Conservation (phyloP, 2,888 invertebrate genomes). For the Nephrocerus scutellatus region DNA sequence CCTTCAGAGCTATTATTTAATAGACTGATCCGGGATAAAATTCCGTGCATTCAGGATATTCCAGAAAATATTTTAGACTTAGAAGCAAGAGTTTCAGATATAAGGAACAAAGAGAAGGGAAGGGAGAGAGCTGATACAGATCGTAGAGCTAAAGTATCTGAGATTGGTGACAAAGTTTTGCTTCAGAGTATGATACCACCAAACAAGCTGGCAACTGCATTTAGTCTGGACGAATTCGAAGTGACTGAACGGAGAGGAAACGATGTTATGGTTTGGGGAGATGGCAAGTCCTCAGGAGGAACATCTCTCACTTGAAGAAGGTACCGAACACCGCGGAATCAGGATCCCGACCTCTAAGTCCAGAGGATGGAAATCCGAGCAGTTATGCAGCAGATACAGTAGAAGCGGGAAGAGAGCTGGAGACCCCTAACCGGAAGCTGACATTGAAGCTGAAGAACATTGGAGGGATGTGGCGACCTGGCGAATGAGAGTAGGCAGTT, state of each 20-base stretch:
- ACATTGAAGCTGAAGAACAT: too few relatives aligned
- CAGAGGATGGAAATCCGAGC: too few relatives aligned
- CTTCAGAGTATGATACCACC: conserved; percentile 8
- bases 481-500: too few relatives aligned
- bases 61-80: conserved; percentile 12
- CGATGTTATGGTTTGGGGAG: conserved; percentile 11
- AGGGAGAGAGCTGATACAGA: conserved; percentile 10
- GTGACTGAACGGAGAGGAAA: conserved; percentile 14
- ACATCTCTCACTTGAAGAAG: conserved; percentile 3
- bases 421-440: too few relatives aligned
- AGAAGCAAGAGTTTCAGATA: conserved; percentile 15
- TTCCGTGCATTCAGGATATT: conserved; percentile 14
- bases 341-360: neutral
- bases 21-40: conserved; percentile 16
- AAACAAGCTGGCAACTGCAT: conserved; percentile 11
- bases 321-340: too few relatives aligned
- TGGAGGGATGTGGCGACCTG: too few relatives aligned
- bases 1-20: conserved; percentile 16
- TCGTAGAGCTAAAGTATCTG: conserved; percentile 6
- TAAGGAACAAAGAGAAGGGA: conserved; percentile 13
- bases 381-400: too few relatives aligned
- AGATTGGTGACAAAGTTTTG: conserved; percentile 14
- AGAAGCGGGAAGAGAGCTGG: too few relatives aligned
- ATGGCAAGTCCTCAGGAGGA: conserved; percentile 6
- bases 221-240: too few relatives aligned